Conservation (phyloP, 2,113 vertebrate genomes). For the Gambusia holbrooki region DNA sequence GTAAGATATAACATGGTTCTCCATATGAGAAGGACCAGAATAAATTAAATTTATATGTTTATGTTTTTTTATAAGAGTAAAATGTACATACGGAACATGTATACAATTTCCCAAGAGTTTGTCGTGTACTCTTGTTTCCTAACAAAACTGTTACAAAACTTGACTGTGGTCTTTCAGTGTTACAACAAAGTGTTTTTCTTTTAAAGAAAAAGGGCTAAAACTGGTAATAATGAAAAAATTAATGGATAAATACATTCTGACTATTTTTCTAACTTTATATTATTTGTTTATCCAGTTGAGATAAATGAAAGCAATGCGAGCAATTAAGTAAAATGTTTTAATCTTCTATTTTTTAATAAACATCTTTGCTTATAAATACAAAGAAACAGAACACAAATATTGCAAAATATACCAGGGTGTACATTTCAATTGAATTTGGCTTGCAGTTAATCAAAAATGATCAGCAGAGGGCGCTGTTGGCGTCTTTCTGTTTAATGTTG, state of each 20-base stretch:
- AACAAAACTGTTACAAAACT: not conserved
- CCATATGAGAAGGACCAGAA: not conserved
- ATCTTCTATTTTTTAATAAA: not conserved
- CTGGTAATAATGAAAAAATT: too few species aligned
- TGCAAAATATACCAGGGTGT: too few species aligned
- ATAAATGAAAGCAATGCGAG: not conserved
- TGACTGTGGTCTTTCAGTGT: not conserved
- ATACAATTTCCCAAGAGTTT: not conserved
- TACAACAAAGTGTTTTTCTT: not conserved
- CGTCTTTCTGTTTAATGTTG: not conserved
- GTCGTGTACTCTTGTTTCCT: not conserved
- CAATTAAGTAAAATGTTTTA: not conserved
- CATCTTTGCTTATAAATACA: too few species aligned
- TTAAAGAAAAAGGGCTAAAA: not conserved
- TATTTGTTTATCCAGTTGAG: too few species aligned
- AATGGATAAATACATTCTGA: too few species aligned
- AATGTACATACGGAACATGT: not conserved
- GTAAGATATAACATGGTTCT: not conserved
- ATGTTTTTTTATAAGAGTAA: not conserved
- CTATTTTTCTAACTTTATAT: too few species aligned
- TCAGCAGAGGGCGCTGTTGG: slow-evolving; percentile 60
- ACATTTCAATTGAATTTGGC: not conserved
- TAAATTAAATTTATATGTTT: not conserved
- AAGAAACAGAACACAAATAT: too few species aligned
- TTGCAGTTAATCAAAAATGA: slow-evolving; percentile 34